These are phyloP conservation scores for Sebastes aleutianus DNA, from an alignment of 2,797 vertebrate species.

Conservation along the genomic window DNA sequence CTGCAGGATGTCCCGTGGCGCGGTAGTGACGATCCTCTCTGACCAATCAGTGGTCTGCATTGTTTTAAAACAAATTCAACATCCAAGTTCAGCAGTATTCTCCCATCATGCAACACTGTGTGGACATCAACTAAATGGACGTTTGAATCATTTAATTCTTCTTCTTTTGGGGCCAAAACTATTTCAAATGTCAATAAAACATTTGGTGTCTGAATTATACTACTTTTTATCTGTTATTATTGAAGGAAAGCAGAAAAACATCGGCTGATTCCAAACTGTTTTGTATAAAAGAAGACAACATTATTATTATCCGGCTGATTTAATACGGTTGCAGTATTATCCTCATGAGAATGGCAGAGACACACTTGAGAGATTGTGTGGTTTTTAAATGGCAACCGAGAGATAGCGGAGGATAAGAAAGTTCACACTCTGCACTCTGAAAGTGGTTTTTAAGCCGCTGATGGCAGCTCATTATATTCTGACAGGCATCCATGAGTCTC, in stretches of 20 bases:
- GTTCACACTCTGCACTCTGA: conserved; percentile 12
- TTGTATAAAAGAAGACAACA: neutral
- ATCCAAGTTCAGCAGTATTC: no score
- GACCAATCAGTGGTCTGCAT: no score
- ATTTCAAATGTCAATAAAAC: neutral
- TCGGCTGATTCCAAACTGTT: neutral
- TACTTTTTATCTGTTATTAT: neutral
- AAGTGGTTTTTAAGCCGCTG: conserved; percentile 9
- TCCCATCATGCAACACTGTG: no score
- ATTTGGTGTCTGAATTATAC: neutral
- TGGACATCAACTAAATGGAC: neutral
- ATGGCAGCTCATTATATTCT: conserved; percentile 30
- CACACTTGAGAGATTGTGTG: neutral
- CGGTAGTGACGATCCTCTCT: no score
- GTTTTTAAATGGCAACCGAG: neutral
- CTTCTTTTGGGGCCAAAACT: neutral
- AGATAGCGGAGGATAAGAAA: neutral
- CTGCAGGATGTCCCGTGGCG: no score
- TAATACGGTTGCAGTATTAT: neutral
- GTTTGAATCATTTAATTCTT: neutral
- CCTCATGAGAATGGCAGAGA: neutral
- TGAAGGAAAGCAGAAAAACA: neutral
- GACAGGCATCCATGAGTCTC: conserved; percentile 18
- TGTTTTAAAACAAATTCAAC: no score
- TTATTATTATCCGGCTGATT: neutral